A percentile compares a stretch with the other conserved stretches of the same genome.
Evolutionary conservation across 2,113 vertebrate species (phyloP).

Genomic region (Stigmatopora nigra): DNA sequence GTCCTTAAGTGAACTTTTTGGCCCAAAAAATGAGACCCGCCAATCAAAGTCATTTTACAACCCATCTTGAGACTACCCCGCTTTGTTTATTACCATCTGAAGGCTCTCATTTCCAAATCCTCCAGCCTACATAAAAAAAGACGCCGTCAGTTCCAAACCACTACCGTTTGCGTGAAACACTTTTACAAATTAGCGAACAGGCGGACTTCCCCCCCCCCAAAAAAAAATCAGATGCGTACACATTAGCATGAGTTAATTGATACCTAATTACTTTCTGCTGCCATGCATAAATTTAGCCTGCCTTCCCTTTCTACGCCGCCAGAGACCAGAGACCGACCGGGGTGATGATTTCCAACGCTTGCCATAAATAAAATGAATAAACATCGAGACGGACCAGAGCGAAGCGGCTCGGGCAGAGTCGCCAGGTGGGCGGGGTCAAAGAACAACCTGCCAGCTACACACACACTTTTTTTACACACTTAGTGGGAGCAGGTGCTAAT

Average conservation of each 20-base stretch:
- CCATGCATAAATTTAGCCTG: constrained; percentile 71
- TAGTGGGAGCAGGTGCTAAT: constrained; percentile 58
- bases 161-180: constrained; percentile 58
- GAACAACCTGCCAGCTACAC: constrained; percentile 57
- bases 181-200: constrained; percentile 74
- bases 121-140: constrained; percentile 55
- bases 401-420: constrained; percentile 49
- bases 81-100: constrained; percentile 66
- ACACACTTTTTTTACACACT: constrained; percentile 3
- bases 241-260: constrained; percentile 79
- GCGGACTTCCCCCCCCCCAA: constrained; percentile 39
- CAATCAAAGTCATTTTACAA: no score
- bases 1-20: no score
- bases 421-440: constrained; percentile 69
- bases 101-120: constrained; percentile 59
- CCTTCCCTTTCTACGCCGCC: constrained; percentile 49
- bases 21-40: no score
- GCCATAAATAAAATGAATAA: constrained; percentile 74
- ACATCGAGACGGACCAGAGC: constrained; percentile 64
- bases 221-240: constrained; percentile 58
- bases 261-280: constrained; percentile 78
- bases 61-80: constrained; percentile 34
- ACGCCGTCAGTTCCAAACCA: constrained; percentile 55
- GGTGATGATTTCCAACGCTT: constrained; percentile 61
- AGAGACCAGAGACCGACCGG: constrained; percentile 61